Evolutionary conservation across 2,797 vertebrate species (phyloP).

Genomic region (Chiloscyllium punctatum): DNA sequence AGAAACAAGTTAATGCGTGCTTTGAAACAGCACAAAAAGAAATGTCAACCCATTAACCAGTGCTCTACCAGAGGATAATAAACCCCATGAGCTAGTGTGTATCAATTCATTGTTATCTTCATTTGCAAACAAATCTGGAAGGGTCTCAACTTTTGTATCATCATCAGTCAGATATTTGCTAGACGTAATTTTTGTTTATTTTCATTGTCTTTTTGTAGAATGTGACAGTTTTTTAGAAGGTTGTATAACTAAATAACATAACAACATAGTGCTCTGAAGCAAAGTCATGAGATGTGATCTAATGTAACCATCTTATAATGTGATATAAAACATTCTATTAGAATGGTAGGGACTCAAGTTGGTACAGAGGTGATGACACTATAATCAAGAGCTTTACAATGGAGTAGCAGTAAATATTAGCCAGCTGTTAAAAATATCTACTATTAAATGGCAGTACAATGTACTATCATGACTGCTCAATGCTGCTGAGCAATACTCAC

Average conservation of each 20-base stretch:
- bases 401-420: not conserved
- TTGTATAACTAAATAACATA: not conserved
- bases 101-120: not conserved
- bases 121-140: not conserved
- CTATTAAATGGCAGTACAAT: too few species aligned
- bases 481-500: not conserved
- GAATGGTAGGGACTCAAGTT: not conserved
- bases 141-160: not conserved
- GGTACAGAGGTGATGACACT: not conserved
- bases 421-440: not conserved
- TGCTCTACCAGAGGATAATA: not conserved
- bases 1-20: constrained; percentile 1
- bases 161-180: not conserved
- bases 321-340: not conserved
- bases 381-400: not conserved
- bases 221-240: not conserved
- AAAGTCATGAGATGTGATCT: not conserved
- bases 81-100: not conserved
- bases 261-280: not conserved
- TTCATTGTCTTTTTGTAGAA: not conserved
- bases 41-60: not conserved
- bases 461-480: not conserved
- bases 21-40: not conserved
- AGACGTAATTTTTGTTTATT: not conserved
- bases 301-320: not conserved